Percentiles rank a stretch among this genome's conserved stretches.
Conservation (phyloP, 1,140 invertebrate genomes). For the Plutomurus gul region DNA sequence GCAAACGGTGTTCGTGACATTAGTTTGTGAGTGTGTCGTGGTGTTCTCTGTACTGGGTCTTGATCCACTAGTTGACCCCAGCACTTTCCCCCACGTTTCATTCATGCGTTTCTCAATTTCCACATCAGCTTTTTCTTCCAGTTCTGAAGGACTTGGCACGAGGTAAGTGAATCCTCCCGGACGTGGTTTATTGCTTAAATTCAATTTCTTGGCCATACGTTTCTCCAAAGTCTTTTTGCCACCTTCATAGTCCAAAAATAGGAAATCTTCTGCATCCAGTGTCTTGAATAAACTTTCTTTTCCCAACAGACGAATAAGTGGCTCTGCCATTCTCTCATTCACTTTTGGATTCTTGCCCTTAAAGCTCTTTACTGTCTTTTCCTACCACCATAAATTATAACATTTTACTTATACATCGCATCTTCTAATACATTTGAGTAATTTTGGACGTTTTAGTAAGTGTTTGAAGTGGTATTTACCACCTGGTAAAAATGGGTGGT, state of each 20-base stretch:
- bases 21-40: not conserved
- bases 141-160: not conserved
- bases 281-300: conserved; percentile 8
- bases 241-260: conserved; percentile 28
- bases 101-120: not conserved
- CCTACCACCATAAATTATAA: too few relatives aligned
- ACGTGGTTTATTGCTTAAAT: not conserved
- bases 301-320: not conserved
- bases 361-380: not conserved
- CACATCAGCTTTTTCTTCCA: not conserved
- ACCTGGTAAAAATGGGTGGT: too few relatives aligned
- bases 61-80: not conserved
- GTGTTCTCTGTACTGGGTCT: not conserved
- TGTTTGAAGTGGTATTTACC: too few relatives aligned
- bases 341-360: not conserved
- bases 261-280: conserved; percentile 30
- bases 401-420: too few relatives aligned
- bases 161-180: conserved; percentile 33
- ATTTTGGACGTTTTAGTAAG: too few relatives aligned
- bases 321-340: not conserved
- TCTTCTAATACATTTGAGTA: too few relatives aligned
- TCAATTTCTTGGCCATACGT: not conserved
- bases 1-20: not conserved
- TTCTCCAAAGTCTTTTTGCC: conserved; percentile 8
- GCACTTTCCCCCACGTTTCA: not conserved